A percentile compares a stretch with the other conserved stretches of the same genome.
Conservation (phyloP, 2,888 invertebrate species). For the Pherbina coryleti region DNA sequence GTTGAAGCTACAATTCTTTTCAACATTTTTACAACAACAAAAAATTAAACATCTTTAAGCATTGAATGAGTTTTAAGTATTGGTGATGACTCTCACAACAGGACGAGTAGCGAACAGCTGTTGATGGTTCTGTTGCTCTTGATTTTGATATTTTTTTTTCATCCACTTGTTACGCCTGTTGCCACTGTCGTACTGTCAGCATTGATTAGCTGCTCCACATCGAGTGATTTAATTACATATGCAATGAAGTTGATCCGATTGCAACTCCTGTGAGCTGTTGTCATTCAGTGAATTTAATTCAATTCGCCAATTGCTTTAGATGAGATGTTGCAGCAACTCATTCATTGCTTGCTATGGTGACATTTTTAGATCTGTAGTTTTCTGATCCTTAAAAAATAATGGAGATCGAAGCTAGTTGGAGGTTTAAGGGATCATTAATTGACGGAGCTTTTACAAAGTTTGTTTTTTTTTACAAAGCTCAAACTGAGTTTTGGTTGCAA, state of each 20-base stretch:
- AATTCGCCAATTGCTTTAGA: not conserved
- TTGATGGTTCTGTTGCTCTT: not conserved
- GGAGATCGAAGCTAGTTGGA: too few relatives aligned
- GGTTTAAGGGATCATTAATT: too few relatives aligned
- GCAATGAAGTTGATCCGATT: not conserved
- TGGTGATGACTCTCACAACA: too few relatives aligned
- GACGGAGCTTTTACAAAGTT: too few relatives aligned
- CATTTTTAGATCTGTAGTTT: too few relatives aligned
- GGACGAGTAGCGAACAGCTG: constrained; percentile 4
- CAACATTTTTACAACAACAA: too few relatives aligned
- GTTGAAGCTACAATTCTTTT: not conserved
- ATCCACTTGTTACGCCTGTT: not conserved
- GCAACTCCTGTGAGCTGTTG: not conserved
- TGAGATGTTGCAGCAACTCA: not conserved
- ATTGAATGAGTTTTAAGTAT: constrained; percentile 8
- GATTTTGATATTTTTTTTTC: not conserved
- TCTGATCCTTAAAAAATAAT: too few relatives aligned
- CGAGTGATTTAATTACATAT: constrained; percentile 13
- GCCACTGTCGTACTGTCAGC: constrained; percentile 14
- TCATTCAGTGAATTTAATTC: not conserved
- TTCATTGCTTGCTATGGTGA: too few relatives aligned
- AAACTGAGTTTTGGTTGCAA: too few relatives aligned
- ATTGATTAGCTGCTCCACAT: constrained; percentile 18
- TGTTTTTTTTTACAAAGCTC: too few relatives aligned
- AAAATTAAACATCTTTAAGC: too few relatives aligned